phyloP scores from a whole-genome alignment of 2,113 vertebrate genomes.

The Pedetes capensis region DNA sequence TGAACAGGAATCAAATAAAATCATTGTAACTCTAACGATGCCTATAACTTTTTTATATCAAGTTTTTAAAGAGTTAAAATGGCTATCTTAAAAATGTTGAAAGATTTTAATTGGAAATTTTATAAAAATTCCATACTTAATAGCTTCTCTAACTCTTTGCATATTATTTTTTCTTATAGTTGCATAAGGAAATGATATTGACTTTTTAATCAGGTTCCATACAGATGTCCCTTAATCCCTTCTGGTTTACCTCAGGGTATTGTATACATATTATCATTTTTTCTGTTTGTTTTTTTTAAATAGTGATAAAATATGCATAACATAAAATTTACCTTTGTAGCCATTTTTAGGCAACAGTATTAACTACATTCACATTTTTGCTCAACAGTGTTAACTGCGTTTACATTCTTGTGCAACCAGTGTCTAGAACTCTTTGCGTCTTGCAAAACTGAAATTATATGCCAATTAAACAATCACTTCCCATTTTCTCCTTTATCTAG shows the following conservation, averaged over 20 bases:
- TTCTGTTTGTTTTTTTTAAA: background rate
- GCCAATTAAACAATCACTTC: background rate
- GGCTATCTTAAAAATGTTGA: background rate
- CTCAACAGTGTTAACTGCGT: background rate
- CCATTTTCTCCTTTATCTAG: background rate
- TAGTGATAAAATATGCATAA: background rate
- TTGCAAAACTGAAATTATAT: background rate
- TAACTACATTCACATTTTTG: background rate
- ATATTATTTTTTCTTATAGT: background rate
- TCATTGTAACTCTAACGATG: background rate
- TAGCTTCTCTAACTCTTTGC: background rate
- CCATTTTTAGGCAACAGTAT: background rate
- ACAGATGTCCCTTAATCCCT: background rate
- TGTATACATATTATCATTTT: background rate
- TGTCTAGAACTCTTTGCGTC: background rate
- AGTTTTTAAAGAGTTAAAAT: background rate
- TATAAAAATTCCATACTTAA: background rate
- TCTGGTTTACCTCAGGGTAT: background rate
- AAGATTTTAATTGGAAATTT: slow-evolving; percentile 31
- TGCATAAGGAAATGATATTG: background rate
- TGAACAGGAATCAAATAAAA: slow-evolving; percentile 33
- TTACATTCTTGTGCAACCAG: background rate
- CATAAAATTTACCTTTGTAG: background rate
- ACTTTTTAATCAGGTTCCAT: background rate
- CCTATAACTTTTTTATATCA: background rate